Base-by-base conservation (phyloP, 1,140 invertebrate genomes). In the Bombyx mandarina region DNA sequence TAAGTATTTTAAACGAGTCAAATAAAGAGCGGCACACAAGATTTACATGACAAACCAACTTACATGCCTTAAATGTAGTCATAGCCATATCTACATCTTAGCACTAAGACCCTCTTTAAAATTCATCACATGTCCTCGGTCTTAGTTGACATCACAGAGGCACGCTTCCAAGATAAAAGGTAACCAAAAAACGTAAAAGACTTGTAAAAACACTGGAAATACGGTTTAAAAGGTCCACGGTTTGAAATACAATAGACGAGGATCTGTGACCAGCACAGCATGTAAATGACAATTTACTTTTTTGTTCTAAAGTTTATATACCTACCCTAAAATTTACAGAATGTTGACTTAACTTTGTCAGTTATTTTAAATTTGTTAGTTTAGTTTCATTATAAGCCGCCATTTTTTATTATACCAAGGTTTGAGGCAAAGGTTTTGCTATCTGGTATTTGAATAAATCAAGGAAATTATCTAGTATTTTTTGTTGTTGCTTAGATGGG, bases 51-150 rank as follows among this genome's bases (percentile, higher is more conserved):
- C 75, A 77, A 70, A 60, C 61, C 60, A 74, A 71, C 67, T 72
- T 69, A 69, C 65, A 69, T 60, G 61, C 57, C 58, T 43, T 68
- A 65, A 35, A 73, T 74, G 67, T 72, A 75, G 71, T 66, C 69
- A 73, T 72, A 77, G 72, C 66, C 76, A 73, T 74, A 77, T 70
- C 67, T 72, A 69, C 66, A 74, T 74, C 65, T 77, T 75, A 35
- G 26, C 26, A 35, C 26, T 35, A 72, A 77, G 62, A 61, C 48
- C 71, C 71, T 75, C 75, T 75, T 85, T 85, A 78, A 83, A 86
- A 86, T 83, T 81, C 79, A 82, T 81, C 77, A 77, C 80, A 65
- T 77, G 73, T 77, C 62, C 58, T 57, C 64, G 75, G 69, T 66
- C 60, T 54, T 58, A 62, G 53, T 71, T 68, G 60, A 66, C 73